phyloP scores from a whole-genome alignment of 1,140 invertebrate genomes.

The Caenorhabditis remanei region DNA sequence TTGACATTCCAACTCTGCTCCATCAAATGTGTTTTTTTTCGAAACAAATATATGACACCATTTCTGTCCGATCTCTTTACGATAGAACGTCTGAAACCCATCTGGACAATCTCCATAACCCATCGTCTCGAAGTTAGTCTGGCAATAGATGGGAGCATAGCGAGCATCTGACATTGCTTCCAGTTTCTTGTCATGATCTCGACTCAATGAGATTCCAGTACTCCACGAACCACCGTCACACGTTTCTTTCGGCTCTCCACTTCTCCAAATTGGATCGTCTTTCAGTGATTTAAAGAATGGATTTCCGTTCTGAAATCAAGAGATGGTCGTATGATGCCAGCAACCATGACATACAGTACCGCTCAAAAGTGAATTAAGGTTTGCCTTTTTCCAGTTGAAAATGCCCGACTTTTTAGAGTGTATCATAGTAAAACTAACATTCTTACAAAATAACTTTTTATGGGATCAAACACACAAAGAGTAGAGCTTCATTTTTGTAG shows the following conservation, averaged over 20 bases:
- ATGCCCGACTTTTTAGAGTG: no score
- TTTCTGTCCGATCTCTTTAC: not conserved
- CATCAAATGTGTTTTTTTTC: not conserved
- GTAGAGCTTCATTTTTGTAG: no score
- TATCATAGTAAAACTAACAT: no score
- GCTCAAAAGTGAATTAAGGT: no score
- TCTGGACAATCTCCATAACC: not conserved
- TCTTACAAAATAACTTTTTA: no score
- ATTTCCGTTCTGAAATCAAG: not conserved
- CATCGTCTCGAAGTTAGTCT: not conserved
- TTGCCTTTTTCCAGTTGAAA: no score
- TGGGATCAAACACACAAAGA: no score
- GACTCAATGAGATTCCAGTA: not conserved
- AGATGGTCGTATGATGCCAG: no score
- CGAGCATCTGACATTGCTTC: slow-evolving; percentile 1
- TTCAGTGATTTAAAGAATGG: not conserved
- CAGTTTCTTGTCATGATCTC: not conserved
- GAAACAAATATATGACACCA: not conserved
- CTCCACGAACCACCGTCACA: not conserved
- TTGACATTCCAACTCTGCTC: not conserved
- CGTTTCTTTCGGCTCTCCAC: not conserved
- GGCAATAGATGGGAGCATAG: not conserved
- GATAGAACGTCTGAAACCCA: not conserved
- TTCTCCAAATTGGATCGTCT: not conserved
- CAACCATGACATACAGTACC: no score